Percentiles rank a stretch among this genome's conserved stretches.
phyloP scores from a whole-genome alignment of 2,888 invertebrate species.

The Acrocyrtus sp. region DNA sequence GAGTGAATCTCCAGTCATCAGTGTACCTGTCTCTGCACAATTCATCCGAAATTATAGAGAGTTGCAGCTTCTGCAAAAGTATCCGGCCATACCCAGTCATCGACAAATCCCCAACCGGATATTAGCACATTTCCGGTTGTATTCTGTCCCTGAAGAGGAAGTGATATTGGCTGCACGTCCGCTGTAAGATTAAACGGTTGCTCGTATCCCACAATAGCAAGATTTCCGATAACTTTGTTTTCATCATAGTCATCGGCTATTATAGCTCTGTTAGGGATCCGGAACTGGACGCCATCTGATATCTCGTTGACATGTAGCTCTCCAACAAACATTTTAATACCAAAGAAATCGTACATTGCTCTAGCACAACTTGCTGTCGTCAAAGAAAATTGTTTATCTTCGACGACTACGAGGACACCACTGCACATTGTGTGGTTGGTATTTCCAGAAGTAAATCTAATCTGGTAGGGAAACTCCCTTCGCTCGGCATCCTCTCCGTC shows the following conservation, averaged over 20 bases:
- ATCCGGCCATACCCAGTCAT: no score
- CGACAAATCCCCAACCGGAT: not conserved
- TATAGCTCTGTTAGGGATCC: no score
- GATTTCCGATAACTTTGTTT: no score
- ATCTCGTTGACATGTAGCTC: no score
- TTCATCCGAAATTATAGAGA: not conserved
- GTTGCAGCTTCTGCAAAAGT: not conserved
- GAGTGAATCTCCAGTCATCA: no score
- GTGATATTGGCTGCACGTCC: not conserved
- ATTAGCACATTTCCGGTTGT: not conserved
- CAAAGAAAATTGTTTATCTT: not conserved
- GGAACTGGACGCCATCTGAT: no score
- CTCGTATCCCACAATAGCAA: not conserved
- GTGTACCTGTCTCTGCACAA: not conserved
- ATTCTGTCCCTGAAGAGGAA: not conserved
- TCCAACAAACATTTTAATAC: no score
- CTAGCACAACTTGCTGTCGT: not conserved
- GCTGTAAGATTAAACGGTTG: not conserved
- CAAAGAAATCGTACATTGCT: no score
- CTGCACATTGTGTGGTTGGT: not conserved
- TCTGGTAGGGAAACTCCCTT: not conserved
- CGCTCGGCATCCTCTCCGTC: not conserved
- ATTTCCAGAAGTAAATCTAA: not conserved
- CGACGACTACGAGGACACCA: not conserved
- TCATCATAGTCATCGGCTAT: no score